Evolutionary conservation across 2,113 vertebrate species (phyloP).

Genomic region (Protomyctophum bolini): DNA sequence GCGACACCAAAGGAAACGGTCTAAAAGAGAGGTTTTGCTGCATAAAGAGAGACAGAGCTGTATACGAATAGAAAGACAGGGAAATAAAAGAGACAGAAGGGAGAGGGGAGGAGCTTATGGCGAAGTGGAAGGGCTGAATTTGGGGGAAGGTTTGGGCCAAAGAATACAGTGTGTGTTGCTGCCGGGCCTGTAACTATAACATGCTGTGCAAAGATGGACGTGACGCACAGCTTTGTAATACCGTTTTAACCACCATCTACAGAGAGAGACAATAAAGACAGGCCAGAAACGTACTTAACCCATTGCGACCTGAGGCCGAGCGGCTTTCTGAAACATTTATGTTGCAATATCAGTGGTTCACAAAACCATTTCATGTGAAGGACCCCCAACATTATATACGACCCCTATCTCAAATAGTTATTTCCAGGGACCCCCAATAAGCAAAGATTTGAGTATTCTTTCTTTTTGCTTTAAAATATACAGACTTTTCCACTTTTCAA

Average conservation of each 20-base stretch:
- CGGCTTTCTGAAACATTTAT: too few relatives aligned
- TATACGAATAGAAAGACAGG: conserved; percentile 12
- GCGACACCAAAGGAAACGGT: conserved; percentile 53
- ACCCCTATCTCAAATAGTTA: too few relatives aligned
- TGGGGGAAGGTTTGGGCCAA: conserved; percentile 15
- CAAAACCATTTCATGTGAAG: too few relatives aligned
- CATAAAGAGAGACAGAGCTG: conserved; percentile 14
- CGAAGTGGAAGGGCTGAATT: conserved; percentile 29
- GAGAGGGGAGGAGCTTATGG: conserved; percentile 21
- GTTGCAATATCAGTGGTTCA: too few relatives aligned
- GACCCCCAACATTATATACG: too few relatives aligned
- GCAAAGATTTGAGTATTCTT: too few relatives aligned
- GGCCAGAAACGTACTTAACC: not conserved
- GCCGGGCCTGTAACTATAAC: conserved; percentile 18
- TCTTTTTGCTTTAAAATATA: too few relatives aligned
- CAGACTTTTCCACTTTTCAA: too few relatives aligned
- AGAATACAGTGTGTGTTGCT: conserved; percentile 36
- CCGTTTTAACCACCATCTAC: conserved; percentile 20
- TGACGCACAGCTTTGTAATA: conserved; percentile 25
- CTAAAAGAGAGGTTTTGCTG: conserved; percentile 47
- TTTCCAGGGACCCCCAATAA: too few relatives aligned
- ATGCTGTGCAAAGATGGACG: conserved; percentile 33
- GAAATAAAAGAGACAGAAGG: conserved; percentile 52
- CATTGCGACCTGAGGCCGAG: too few relatives aligned
- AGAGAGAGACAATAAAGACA: conserved; percentile 12